Conservation (phyloP, 2,797 vertebrate species). For the Fratercula arctica region DNA sequence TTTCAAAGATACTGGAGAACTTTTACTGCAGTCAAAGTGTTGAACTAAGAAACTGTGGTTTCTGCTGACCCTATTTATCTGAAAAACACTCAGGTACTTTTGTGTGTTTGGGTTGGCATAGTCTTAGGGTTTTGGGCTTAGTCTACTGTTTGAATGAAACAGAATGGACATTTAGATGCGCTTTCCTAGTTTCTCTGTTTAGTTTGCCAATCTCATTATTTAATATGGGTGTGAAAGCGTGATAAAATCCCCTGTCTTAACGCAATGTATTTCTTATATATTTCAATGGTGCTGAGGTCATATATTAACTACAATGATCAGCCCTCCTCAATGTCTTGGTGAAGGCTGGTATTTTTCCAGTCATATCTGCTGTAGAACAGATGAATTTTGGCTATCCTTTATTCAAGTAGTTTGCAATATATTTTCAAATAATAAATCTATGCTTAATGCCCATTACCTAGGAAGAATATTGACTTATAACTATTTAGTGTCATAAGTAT, state of each 20-base stretch:
- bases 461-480: neutral
- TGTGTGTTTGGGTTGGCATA: neutral
- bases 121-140: neutral
- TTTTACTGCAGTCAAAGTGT: neutral
- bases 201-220: neutral
- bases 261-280: neutral
- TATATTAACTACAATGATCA: neutral
- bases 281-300: neutral
- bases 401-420: neutral
- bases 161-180: neutral
- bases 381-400: neutral
- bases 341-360: neutral
- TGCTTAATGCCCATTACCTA: neutral
- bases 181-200: neutral
- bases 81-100: neutral
- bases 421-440: conserved; percentile 10
- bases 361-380: neutral
- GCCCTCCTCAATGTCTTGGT: neutral
- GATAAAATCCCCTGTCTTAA: neutral
- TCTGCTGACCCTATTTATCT: neutral
- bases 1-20: neutral
- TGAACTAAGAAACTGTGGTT: neutral
- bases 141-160: neutral
- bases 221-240: neutral
- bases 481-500: neutral